phyloP scores from a whole-genome alignment of 2,888 invertebrate species.

The Ophion ellenae region DNA sequence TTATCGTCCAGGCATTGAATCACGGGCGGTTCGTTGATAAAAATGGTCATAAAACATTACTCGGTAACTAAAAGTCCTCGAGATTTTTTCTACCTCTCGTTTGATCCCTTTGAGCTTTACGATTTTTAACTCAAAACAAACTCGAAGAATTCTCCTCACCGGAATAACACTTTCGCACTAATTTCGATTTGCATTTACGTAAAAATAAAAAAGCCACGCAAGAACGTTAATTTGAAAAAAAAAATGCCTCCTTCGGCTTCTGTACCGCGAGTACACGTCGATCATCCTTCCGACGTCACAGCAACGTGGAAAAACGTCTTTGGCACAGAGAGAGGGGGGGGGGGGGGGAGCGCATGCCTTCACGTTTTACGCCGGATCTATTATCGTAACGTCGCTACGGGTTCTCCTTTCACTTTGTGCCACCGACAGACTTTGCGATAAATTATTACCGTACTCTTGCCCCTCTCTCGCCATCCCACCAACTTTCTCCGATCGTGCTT shows the following conservation, averaged over 20 bases:
- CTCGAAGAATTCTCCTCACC: too few relatives aligned
- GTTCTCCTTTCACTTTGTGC: constrained; percentile 67
- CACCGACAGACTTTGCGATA: constrained; percentile 63
- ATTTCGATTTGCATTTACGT: too few relatives aligned
- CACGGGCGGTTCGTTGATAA: too few relatives aligned
- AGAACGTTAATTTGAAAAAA: too few relatives aligned
- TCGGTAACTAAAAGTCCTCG: too few relatives aligned
- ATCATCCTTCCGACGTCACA: constrained; percentile 1
- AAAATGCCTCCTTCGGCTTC: neutral
- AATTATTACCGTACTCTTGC: constrained; percentile 66
- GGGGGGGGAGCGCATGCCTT: constrained; percentile 18
- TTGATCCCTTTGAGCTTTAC: too few relatives aligned
- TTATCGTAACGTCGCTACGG: constrained; percentile 61
- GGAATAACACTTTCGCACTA: too few relatives aligned
- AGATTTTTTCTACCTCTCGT: too few relatives aligned
- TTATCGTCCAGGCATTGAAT: too few relatives aligned
- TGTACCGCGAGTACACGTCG: neutral
- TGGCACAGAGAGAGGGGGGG: neutral
- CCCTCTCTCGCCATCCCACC: constrained; percentile 42
- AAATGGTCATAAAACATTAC: too few relatives aligned
- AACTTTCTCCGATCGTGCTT: constrained; percentile 45
- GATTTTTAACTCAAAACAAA: too few relatives aligned
- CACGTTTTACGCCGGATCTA: constrained; percentile 58
- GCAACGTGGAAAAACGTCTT: constrained; percentile 1
- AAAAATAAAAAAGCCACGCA: too few relatives aligned